A percentile compares a stretch with the other conserved stretches of the same genome.
These are phyloP conservation scores for Auanema sp. DNA, from an alignment of 2,888 invertebrate genomes.

Conservation along the genomic window DNA sequence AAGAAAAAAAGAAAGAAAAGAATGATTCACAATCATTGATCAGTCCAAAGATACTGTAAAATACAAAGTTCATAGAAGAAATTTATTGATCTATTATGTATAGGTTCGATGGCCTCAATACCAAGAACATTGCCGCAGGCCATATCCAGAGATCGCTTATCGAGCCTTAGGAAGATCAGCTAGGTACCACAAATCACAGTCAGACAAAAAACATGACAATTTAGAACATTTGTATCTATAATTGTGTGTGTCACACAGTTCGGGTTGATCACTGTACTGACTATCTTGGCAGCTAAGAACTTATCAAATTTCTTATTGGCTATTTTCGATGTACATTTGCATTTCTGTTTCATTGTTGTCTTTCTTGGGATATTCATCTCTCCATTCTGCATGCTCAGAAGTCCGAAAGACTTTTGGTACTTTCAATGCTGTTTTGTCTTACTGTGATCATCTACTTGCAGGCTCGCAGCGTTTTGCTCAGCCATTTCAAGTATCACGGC, in stretches of 20 bases:
- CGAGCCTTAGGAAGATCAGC: too few species aligned
- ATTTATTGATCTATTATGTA: too few species aligned
- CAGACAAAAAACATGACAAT: not conserved
- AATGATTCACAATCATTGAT: too few species aligned
- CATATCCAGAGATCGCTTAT: too few species aligned
- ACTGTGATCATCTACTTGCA: constrained; percentile 3
- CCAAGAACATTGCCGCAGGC: too few species aligned
- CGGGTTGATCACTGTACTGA: constrained; percentile 38
- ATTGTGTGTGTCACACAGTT: constrained; percentile 37
- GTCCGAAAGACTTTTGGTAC: constrained; percentile 48
- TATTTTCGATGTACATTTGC: constrained; percentile 32
- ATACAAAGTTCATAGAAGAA: too few species aligned
- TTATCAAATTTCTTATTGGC: constrained; percentile 36
- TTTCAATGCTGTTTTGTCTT: not conserved
- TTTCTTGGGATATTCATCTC: constrained; percentile 29
- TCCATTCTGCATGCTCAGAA: constrained; percentile 37
- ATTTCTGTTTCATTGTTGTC: constrained; percentile 40
- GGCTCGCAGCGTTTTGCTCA: constrained; percentile 20
- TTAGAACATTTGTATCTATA: constrained; percentile 25
- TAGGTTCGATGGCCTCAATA: too few species aligned
- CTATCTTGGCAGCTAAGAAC: constrained; percentile 43
- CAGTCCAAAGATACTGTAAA: too few species aligned
- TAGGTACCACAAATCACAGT: constrained; percentile 3
- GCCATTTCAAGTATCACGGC: constrained; percentile 27
- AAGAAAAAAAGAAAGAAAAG: too few species aligned